phyloP scores from a whole-genome alignment of 37 sponge, comb jelly and placozoan genomes.

The Halisarca cf. caerulea region DNA sequence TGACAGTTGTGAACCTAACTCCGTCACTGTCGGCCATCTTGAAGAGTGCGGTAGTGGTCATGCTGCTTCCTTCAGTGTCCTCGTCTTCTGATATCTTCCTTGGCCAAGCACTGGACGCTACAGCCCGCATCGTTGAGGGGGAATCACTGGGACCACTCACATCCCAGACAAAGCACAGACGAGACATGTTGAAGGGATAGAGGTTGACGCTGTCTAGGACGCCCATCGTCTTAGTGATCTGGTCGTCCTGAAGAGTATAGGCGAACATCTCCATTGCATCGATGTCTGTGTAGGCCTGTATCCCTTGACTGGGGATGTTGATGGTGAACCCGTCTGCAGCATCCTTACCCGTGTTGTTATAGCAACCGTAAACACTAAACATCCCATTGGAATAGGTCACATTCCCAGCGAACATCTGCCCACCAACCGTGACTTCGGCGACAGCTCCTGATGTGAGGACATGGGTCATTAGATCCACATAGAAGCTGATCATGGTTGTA shows the following conservation, averaged over 20 bases:
- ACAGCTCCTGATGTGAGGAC: neutral
- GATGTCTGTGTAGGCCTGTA: neutral
- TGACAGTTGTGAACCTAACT: neutral
- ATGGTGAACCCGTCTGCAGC: neutral
- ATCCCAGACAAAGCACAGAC: neutral
- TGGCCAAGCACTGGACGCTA: neutral
- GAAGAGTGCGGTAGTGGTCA: neutral
- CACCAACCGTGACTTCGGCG: neutral
- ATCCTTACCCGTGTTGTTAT: neutral
- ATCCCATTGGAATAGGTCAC: neutral
- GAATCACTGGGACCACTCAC: neutral
- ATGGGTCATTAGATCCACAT: neutral
- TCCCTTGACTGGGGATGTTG: neutral
- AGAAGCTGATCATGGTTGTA: neutral
- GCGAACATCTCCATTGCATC: slow-evolving; percentile 7
- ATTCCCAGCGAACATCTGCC: neutral
- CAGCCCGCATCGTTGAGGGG: neutral
- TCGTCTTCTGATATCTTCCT: neutral
- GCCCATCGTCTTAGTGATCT: neutral
- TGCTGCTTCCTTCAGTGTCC: neutral
- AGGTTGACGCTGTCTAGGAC: neutral
- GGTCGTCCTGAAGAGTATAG: neutral
- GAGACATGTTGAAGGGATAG: slow-evolving; percentile 11
- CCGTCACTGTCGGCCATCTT: neutral
- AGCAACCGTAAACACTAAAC: slow-evolving; percentile 7